phyloP scores from a whole-genome alignment of 1,140 invertebrate genomes.

The Doryteuthis pealeii region DNA sequence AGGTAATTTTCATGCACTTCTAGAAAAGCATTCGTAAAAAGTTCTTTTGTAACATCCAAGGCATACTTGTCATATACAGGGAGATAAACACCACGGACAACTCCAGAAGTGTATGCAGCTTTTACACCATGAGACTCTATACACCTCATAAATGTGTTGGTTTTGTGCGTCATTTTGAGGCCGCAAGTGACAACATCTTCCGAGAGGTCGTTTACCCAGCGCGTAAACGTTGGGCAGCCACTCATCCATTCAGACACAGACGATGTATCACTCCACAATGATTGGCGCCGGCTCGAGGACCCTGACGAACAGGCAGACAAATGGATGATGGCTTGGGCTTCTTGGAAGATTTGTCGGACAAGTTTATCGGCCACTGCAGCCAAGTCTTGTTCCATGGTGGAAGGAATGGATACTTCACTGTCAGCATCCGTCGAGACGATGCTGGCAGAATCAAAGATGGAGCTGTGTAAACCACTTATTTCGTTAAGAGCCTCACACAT shows the following conservation, averaged over 20 bases:
- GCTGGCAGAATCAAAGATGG: not conserved
- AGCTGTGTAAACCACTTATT: not conserved
- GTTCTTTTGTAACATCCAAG: not conserved
- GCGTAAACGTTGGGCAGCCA: not conserved
- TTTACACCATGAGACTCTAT: conserved; percentile 3
- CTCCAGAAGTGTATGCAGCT: not conserved
- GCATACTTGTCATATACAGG: not conserved
- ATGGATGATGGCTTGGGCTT: not conserved
- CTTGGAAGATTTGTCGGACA: not conserved
- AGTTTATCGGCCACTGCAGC: not conserved
- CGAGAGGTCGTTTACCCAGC: not conserved
- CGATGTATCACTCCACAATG: not conserved
- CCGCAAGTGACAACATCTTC: not conserved
- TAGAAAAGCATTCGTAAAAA: conserved; percentile 9
- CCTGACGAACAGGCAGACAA: not conserved
- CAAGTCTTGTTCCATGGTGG: not conserved
- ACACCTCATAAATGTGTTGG: not conserved
- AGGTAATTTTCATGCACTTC: conserved; percentile 6
- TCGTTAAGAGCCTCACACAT: not conserved
- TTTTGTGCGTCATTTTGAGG: not conserved
- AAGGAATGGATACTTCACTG: not conserved
- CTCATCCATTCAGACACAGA: not conserved
- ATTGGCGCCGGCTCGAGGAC: not conserved
- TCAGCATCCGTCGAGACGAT: not conserved
- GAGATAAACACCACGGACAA: not conserved